Base-by-base conservation (phyloP, 2,797 vertebrate genomes). In the Psittacula echo region DNA sequence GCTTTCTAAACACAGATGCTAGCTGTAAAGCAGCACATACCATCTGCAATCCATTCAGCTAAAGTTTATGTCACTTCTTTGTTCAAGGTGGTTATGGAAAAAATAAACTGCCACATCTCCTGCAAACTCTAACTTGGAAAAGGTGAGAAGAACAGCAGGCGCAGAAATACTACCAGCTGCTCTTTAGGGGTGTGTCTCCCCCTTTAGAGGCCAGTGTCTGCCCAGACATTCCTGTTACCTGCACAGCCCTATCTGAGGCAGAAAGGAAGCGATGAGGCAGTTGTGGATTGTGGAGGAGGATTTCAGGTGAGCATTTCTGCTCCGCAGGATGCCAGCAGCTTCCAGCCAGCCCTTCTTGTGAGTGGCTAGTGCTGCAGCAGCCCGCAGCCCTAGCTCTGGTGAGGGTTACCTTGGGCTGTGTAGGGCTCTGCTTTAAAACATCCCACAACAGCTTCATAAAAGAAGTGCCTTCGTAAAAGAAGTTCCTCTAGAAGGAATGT, bases 301-400 rank as follows among this genome's bases (percentile, higher is more conserved):
- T 78, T 85, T 58, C 27, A 32, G 60, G 53, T 5, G 3, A 76
- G 60, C 2, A 0, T 18, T 67, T 37, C 45, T 37, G 56, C 72
- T 89, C 11, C n/a, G 18, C 42, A 14, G 15, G 64, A n/a, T 3
- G 5, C 30, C 54, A 27, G 42, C 70, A 61, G 42, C 50, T 71
- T 48, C 37, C 3, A 4, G 26, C 20, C 42, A 64, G 41, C 41
- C 34, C 27, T 83, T 50, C 64, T 44, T 5, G 0, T 9, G 50
- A 70, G 11, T 2, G 17, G 27, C 64, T 66, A 44, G 54, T 22
- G 64, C 78, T 88, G 45, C 67, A 70, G 85, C 72, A 76, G 75
- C 51, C 27, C 0, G 0, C 0, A 2, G 75, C 19, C 29, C 34
- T 7, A 1, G 29, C 42, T 42, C 60, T 44, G 32, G n/a, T 0